Evolutionary conservation across 2,113 vertebrate genomes (phyloP), one percentile per base, ranked within the genome.

Genomic region (Dicrurus megarhynchus): DNA sequence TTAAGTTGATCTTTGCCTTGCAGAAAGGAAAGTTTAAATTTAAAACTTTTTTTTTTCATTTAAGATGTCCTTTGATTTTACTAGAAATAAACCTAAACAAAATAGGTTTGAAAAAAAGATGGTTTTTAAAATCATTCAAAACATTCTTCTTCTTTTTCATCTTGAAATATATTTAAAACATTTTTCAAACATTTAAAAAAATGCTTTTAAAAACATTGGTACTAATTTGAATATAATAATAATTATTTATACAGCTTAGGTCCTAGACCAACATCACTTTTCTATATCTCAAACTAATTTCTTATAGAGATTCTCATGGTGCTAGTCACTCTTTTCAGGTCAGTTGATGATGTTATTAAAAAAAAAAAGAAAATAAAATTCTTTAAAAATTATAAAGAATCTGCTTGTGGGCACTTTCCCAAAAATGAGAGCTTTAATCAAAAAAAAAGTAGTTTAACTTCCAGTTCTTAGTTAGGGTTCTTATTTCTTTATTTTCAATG

Each of bases 361-460:
- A 52, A 6, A 37, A 27, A 9, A 6, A 2, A 46, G 47, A 27
- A 14, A 30, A 13, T 14, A n/a, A n/a, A n/a, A 64, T 3, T 50
- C 11, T 42, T 42, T 64, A n/a, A 56, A 82, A 57, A 35, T 46
- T 0, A n/a, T 50, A 16, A 61, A 75, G 73, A 47, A 35, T 23
- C 10, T 90, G 3, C 16, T 52, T 52, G 11, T 67, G 11, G 21
- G 9, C 4, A 20, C 11, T 57, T 73, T 50, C 9, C 59, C 15
- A 50, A 27, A 47, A 33, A 41, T 6, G 2, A 84, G 6, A 30
- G 0, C 10, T 9, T 46, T 20, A 41, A 20, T 42, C 2, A 1
- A 73, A 55, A 49, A n/a, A 74, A 16, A 30, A n/a, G 4, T 24
- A 42, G n/a, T 79, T 91, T 76, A 35, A 60, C 17, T 68, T 77